Conservation (phyloP, 2,888 invertebrate genomes). For the Mythimna lalbum region DNA sequence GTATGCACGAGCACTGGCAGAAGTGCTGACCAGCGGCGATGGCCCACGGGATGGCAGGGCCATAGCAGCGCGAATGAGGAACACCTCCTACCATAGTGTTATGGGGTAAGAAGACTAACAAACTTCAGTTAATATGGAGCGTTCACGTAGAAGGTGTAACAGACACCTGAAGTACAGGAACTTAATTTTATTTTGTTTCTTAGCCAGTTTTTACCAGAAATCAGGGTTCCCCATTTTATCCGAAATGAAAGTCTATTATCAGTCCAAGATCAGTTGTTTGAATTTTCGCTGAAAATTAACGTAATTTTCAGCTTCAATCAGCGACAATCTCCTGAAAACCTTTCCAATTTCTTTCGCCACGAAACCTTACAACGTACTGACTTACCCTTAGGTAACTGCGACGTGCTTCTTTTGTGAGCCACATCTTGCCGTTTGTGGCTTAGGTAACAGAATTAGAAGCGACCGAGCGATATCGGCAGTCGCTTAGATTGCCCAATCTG, state of each 20-base stretch:
- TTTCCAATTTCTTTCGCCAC: conserved; percentile 32
- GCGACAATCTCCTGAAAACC: conserved; percentile 32
- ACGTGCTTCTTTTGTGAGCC: conserved; percentile 48
- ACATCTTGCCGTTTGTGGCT: conserved; percentile 30
- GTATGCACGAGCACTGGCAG: conserved; percentile 95
- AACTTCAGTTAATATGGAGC: neutral
- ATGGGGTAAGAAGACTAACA: conserved; percentile 92
- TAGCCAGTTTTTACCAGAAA: no score
- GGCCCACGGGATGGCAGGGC: conserved; percentile 95
- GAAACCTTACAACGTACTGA: conserved; percentile 34
- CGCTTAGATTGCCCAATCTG: conserved; percentile 18
- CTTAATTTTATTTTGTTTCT: neutral
- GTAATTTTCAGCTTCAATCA: conserved; percentile 40
- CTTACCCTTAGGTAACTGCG: conserved; percentile 26
- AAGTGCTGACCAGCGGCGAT: conserved; percentile 92
- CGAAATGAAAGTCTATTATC: neutral
- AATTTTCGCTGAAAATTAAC: conserved; percentile 18
- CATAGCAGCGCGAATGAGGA: conserved; percentile 94
- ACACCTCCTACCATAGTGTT: conserved; percentile 95
- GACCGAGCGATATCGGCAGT: conserved; percentile 16
- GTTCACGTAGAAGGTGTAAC: neutral
- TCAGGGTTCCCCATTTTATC: neutral
- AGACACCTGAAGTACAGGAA: no score
- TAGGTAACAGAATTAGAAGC: conserved; percentile 34
- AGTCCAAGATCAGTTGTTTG: neutral